Evolutionary conservation across 2,113 vertebrate genomes (phyloP).

Genomic region (Pedetes capensis): DNA sequence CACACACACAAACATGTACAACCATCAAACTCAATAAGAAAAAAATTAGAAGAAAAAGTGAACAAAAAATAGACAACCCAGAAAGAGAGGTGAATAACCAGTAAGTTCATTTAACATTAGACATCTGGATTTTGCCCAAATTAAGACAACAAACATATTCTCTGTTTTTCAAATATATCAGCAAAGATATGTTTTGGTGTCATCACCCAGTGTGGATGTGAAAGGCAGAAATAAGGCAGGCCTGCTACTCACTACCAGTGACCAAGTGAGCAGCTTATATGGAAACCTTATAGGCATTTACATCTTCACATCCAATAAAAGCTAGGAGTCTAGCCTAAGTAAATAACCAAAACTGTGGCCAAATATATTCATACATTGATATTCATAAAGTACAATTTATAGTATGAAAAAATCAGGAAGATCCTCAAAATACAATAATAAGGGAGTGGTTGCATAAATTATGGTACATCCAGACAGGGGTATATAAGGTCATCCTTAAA

Average conservation of each 20-base stretch:
- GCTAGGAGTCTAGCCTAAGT: background rate
- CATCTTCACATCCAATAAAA: background rate
- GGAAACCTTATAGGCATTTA: background rate
- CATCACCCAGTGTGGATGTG: background rate
- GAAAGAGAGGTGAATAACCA: background rate
- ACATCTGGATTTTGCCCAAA: background rate
- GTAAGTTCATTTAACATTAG: background rate
- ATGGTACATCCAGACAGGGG: background rate
- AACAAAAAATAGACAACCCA: background rate
- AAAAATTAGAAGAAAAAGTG: background rate
- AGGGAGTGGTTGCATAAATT: background rate
- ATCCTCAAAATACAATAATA: background rate
- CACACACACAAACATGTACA: background rate
- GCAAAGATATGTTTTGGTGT: background rate
- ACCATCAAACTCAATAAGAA: background rate
- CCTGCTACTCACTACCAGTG: background rate
- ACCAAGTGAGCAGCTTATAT: background rate
- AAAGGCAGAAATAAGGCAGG: background rate
- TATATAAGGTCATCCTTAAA: background rate
- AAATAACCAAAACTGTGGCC: background rate
- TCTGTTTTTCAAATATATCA: background rate
- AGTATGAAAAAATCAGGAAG: constrained; percentile 11
- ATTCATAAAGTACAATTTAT: background rate
- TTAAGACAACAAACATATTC: background rate
- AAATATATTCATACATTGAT: background rate